Percentiles rank a stretch among this genome's conserved stretches.
These are phyloP conservation scores for Sebastes minor DNA, from an alignment of 2,797 vertebrate species.

Conservation along the genomic window DNA sequence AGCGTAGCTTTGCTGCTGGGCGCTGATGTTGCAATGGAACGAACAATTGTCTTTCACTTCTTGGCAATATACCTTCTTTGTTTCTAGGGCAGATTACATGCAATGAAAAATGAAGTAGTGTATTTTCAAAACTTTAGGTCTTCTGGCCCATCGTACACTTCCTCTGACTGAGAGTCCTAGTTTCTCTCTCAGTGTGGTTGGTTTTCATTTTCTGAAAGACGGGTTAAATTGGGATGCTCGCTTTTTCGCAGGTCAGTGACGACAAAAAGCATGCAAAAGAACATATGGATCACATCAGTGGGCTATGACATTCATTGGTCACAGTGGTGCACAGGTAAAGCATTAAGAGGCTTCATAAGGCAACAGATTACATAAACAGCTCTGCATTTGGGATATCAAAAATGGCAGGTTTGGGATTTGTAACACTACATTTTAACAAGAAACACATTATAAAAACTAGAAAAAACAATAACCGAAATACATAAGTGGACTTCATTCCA, in stretches of 20 bases:
- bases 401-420: background rate
- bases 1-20: no score
- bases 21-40: no score
- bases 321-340: slow-evolving; percentile 16
- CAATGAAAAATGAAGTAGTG: background rate
- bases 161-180: background rate
- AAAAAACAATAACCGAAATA: background rate
- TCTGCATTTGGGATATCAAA: background rate
- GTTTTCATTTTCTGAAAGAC: background rate
- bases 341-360: slow-evolving; percentile 15
- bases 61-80: no score
- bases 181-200: background rate
- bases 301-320: slow-evolving; percentile 48
- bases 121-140: background rate
- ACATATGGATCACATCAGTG: slow-evolving; percentile 4
- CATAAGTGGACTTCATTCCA: background rate
- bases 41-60: no score
- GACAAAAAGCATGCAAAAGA: slow-evolving; percentile 3
- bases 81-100: background rate
- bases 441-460: background rate
- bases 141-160: background rate
- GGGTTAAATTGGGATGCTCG: background rate
- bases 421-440: background rate
- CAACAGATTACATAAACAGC: slow-evolving; percentile 10
- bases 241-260: background rate